Conservation (phyloP, 2,113 vertebrate species). For the Cricetomys ansorgei region DNA sequence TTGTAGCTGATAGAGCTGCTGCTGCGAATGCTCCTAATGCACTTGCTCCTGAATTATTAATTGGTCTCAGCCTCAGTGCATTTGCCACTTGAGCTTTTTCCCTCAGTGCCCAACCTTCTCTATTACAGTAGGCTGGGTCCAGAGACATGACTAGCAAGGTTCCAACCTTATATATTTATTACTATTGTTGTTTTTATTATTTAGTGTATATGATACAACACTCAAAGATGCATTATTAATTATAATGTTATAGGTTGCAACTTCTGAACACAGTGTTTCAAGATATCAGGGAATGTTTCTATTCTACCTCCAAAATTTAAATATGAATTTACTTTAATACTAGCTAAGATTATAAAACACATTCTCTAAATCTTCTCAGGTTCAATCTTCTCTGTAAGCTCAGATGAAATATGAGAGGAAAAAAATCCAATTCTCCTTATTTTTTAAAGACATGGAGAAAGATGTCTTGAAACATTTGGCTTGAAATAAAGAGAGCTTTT, state of each 20-base stretch:
- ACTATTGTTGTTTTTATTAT: background rate
- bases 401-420: background rate
- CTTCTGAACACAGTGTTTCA: background rate
- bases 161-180: slow-evolving; percentile 27
- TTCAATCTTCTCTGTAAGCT: background rate
- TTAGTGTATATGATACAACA: slow-evolving; percentile 18
- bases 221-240: slow-evolving; percentile 9
- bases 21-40: slow-evolving; percentile 81
- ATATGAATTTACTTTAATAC: background rate
- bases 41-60: slow-evolving; percentile 86
- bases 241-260: background rate
- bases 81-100: slow-evolving; percentile 59
- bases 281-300: background rate
- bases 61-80: slow-evolving; percentile 67
- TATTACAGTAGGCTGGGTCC: slow-evolving; percentile 37
- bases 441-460: background rate
- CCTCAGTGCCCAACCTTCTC: slow-evolving; percentile 47
- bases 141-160: slow-evolving; percentile 31
- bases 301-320: background rate
- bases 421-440: slow-evolving; percentile 29
- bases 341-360: background rate
- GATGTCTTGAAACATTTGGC: too few species aligned
- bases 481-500: slow-evolving; percentile 35
- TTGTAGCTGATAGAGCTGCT: slow-evolving; percentile 69
- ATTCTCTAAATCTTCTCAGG: background rate